These are phyloP conservation scores for Nectonema munidae DNA, from an alignment of 2,888 invertebrate species.

Conservation along the genomic window DNA sequence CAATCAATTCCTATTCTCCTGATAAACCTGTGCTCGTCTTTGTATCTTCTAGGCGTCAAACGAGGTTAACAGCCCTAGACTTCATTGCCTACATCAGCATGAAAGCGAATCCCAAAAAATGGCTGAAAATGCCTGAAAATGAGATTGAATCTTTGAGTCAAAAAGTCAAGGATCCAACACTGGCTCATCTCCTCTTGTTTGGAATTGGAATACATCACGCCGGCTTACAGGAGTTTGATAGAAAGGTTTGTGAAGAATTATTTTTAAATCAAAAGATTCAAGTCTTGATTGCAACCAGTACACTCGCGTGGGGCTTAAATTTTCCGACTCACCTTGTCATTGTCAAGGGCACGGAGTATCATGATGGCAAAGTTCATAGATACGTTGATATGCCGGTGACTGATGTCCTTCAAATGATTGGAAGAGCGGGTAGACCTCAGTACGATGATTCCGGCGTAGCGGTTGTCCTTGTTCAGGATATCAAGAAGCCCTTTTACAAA, in stretches of 20 bases:
- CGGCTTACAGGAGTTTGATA: slow-evolving; percentile 62
- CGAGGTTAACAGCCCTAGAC: slow-evolving; percentile 71
- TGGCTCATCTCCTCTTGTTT: slow-evolving; percentile 35
- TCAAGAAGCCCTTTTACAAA: slow-evolving; percentile 92
- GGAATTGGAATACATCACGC: slow-evolving; percentile 97
- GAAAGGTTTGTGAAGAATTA: slow-evolving; percentile 58
- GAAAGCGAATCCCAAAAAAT: slow-evolving; percentile 68
- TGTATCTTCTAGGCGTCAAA: slow-evolving; percentile 79
- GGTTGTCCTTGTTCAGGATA: slow-evolving; percentile 37
- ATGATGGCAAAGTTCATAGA: slow-evolving; percentile 68
- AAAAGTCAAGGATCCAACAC: neutral
- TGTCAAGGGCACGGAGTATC: slow-evolving; percentile 95
- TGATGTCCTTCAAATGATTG: slow-evolving; percentile 96
- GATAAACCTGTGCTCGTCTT: slow-evolving; percentile 61
- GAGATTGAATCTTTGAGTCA: slow-evolving; percentile 25
- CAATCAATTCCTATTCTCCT: slow-evolving; percentile 39
- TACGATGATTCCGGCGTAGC: slow-evolving; percentile 52
- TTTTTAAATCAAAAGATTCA: slow-evolving; percentile 80
- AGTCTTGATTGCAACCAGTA: slow-evolving; percentile 73
- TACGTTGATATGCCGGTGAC: slow-evolving; percentile 99
- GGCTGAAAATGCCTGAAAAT: slow-evolving; percentile 50
- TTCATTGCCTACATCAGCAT: slow-evolving; percentile 53
- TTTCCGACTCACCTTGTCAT: slow-evolving; percentile 87
- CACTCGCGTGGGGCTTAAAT: slow-evolving; percentile 95
- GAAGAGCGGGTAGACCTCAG: slow-evolving; percentile 80